These are phyloP conservation scores for Sclerodermus sp. DNA, from an alignment of 2,888 invertebrate species.

Conservation along the genomic window DNA sequence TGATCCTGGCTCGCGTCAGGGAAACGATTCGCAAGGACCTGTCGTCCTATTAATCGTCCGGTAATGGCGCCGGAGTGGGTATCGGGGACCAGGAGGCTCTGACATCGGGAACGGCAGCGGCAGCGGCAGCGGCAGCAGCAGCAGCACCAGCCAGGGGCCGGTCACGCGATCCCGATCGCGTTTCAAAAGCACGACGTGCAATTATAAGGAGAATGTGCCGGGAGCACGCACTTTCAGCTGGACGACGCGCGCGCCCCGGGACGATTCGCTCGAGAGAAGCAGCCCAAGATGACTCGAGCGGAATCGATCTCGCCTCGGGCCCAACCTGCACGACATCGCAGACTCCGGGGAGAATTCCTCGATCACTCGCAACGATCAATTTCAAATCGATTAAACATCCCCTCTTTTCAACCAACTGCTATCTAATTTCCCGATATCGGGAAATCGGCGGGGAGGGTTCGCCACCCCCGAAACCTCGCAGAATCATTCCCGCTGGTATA, in stretches of 20 bases:
- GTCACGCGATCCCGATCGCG: conserved; percentile 49
- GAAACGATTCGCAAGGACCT: conserved; percentile 16
- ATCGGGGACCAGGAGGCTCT: too few species aligned
- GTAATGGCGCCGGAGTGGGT: not conserved
- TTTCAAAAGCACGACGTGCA: conserved; percentile 39
- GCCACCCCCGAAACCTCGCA: too few species aligned
- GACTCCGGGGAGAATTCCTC: too few species aligned
- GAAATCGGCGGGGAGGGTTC: too few species aligned
- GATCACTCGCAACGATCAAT: too few species aligned
- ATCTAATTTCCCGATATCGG: too few species aligned
- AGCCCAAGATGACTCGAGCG: not conserved
- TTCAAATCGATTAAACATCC: too few species aligned
- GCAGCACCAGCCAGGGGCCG: too few species aligned
- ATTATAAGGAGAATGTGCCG: conserved; percentile 50
- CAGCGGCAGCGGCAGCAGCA: conserved; percentile 9
- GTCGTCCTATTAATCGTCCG: conserved; percentile 18
- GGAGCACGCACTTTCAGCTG: conserved; percentile 39
- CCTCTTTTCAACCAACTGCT: too few species aligned
- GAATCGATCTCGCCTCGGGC: conserved; percentile 35
- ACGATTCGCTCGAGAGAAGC: conserved; percentile 15
- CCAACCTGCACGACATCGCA: not conserved
- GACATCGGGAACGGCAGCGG: not conserved
- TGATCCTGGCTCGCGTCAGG: conserved; percentile 25
- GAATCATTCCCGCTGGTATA: too few species aligned
- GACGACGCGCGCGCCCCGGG: conserved; percentile 18